A percentile compares a stretch with the other conserved stretches of the same genome.
These are phyloP conservation scores for Poeciliopsis gracilis DNA, from an alignment of 2,797 vertebrate genomes.

Conservation along the genomic window DNA sequence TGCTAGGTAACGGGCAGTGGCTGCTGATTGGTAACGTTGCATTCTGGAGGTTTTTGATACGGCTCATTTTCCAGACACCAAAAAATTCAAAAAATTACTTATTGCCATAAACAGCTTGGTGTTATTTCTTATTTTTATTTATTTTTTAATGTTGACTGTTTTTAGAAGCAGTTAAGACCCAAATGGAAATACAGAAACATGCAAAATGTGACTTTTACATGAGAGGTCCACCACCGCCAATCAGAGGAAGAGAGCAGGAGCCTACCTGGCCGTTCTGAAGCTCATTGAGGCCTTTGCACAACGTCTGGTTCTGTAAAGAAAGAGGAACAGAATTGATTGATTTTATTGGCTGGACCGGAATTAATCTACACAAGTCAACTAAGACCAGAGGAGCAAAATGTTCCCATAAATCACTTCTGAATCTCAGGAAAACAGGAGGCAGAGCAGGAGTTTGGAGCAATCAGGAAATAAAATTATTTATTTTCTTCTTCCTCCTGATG, in stretches of 20 bases:
- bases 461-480: conserved; percentile 7
- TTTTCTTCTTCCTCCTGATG: neutral
- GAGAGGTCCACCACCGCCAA: too few relatives aligned
- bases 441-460: neutral
- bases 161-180: too few relatives aligned
- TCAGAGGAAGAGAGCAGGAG: too few relatives aligned
- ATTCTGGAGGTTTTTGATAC: too few relatives aligned
- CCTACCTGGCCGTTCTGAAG: conserved; percentile 70
- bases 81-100: neutral
- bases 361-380: neutral
- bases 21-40: too few relatives aligned
- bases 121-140: neutral
- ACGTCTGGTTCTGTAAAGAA: conserved; percentile 60
- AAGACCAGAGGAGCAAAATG: neutral
- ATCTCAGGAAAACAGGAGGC: neutral
- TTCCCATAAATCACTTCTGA: neutral
- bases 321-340: neutral
- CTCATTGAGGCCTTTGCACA: conserved; percentile 75
- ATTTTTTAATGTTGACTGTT: neutral
- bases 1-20: too few relatives aligned
- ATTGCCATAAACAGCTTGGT: neutral
- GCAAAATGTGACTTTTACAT: too few relatives aligned
- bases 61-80: too few relatives aligned
- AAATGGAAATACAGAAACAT: too few relatives aligned
- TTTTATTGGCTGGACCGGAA: neutral